These are phyloP conservation scores for Tympanuchus pallidicinctus DNA, from an alignment of 2,113 vertebrate species.

Conservation along the genomic window DNA sequence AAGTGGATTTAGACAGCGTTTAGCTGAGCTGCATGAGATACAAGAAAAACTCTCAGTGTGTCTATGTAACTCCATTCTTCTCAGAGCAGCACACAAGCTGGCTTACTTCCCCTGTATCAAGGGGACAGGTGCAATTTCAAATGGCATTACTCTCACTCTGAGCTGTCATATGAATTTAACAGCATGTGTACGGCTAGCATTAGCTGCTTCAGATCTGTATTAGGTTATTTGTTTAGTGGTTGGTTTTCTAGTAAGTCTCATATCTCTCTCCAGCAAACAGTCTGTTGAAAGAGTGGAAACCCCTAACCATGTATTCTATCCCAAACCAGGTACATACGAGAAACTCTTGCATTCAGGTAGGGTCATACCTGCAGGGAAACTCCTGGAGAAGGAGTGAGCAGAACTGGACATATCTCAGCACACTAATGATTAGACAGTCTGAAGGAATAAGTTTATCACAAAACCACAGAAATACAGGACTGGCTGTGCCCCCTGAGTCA, in stretches of 20 bases:
- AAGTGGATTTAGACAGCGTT: background rate
- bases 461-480: background rate
- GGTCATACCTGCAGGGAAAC: rapidly evolving
- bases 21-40: background rate
- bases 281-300: background rate
- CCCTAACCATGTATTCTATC: background rate
- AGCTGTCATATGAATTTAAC: background rate
- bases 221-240: background rate
- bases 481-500: background rate
- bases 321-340: background rate
- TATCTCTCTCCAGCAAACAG: background rate
- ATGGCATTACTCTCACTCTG: background rate
- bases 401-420: background rate
- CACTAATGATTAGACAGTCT: background rate
- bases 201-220: background rate
- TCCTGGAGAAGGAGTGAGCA: background rate
- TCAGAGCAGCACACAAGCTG: background rate
- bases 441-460: background rate
- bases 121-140: background rate
- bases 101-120: background rate
- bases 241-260: background rate
- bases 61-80: background rate
- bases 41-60: background rate
- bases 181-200: background rate
- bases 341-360: background rate